Conservation (phyloP, 1,140 invertebrate species). For the Mactra quadrangularis region DNA sequence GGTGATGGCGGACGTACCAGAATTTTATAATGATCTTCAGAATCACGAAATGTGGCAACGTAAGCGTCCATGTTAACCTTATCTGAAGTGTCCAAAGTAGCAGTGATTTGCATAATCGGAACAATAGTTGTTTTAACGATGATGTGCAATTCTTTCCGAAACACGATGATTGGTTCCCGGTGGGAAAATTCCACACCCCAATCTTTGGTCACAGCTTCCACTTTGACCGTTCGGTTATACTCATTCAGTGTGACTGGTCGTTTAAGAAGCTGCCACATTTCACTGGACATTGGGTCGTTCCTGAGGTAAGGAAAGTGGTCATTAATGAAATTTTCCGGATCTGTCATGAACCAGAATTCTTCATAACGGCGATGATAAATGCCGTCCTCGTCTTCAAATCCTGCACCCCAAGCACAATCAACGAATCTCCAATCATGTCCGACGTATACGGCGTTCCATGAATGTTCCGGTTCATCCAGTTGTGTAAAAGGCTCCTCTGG, state of each 20-base stretch:
- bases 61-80: slow-evolving; percentile 63
- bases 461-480: slow-evolving; percentile 89
- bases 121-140: slow-evolving; percentile 62
- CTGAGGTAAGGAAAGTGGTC: slow-evolving; percentile 84
- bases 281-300: slow-evolving; percentile 68
- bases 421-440: slow-evolving; percentile 75
- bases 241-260: slow-evolving; percentile 64
- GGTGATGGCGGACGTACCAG: slow-evolving; percentile 50
- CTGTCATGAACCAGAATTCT: slow-evolving; percentile 84
- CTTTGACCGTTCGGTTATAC: slow-evolving; percentile 63
- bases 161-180: slow-evolving; percentile 59
- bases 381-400: slow-evolving; percentile 66
- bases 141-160: slow-evolving; percentile 59
- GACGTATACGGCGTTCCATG: slow-evolving; percentile 76
- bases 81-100: slow-evolving; percentile 56
- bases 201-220: slow-evolving; percentile 50
- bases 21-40: slow-evolving; percentile 59
- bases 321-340: slow-evolving; percentile 84
- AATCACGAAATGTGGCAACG: slow-evolving; percentile 53
- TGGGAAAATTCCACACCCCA: slow-evolving; percentile 62
- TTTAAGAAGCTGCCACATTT: slow-evolving; percentile 67
- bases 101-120: slow-evolving; percentile 58
- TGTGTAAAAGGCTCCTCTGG: slow-evolving; percentile 96
- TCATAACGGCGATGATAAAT: slow-evolving; percentile 69
- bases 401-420: slow-evolving; percentile 84